Evolutionary conservation across 2,888 invertebrate species (phyloP), one percentile per base, ranked within the genome.

Genomic region (Pristionchus mayeri): DNA sequence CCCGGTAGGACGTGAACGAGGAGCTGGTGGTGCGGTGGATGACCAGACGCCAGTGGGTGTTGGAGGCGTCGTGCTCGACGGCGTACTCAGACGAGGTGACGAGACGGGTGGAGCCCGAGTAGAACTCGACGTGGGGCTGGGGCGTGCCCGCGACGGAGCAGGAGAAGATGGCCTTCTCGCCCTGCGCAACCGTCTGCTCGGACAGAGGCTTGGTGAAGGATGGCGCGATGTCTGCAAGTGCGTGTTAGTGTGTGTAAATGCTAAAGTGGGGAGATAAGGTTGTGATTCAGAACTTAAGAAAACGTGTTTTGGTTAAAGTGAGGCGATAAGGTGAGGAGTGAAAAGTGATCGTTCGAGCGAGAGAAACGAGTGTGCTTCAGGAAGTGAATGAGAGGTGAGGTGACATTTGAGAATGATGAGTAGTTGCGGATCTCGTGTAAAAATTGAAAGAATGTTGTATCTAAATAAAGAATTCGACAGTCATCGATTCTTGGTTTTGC

Each of bases 1-100:
- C 95, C 48, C 94, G 93, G 93, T 95, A 95, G 71, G 93, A 94
- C 40, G 95, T 95, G 84, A 94, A 93, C 89, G 95, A 94, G 37
- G 93, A 90, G 76, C 92, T 93, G 52, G 93, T 91, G 7, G 95
- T 90, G 27, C 93, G 88, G 34, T 94, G 93, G 87, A 95, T 94
- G 91, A 92, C 91, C 86, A 92, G 84, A 48, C 92, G 84, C 92
- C 92, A 92, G 85, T 92, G 92, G 40, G 90, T 91, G 85, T 91
- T 90, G 34, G 88, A 86, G 30, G 88, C 90, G 84, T 92, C 92
- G 85, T 92, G 92, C 85, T 92, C 92, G 37, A 92, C 89, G 0
- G 88, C 85, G 71, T 88, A 85, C 80, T 88, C 67, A 54, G 86
- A 85, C 9, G 87, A 85, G 4, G 88, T 88, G 34, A 86, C 86